These are phyloP conservation scores for Tachyglossus aculeatus DNA, from an alignment of 2,797 vertebrate species.

Conservation along the genomic window DNA sequence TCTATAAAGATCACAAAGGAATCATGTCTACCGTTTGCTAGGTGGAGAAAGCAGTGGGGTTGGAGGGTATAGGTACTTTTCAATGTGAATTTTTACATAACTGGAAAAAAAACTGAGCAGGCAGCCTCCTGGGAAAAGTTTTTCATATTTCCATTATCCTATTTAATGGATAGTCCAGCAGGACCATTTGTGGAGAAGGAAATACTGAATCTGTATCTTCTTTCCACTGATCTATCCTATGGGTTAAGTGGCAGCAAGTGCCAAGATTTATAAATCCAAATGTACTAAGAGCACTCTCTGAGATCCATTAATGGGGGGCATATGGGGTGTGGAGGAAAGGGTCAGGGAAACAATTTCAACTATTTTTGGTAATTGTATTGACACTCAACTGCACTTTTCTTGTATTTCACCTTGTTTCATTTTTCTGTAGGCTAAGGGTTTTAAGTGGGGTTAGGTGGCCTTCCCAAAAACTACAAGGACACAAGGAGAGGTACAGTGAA, in stretches of 20 bases:
- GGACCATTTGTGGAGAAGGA: conserved; percentile 37
- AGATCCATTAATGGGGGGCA: conserved; percentile 28
- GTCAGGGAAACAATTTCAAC: not conserved
- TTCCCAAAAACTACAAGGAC: not conserved
- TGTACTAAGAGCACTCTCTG: conserved; percentile 25
- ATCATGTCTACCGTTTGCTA: conserved; percentile 26
- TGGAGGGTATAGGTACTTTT: conserved; percentile 41
- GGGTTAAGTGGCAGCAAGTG: conserved; percentile 33
- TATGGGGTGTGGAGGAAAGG: not conserved
- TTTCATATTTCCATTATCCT: conserved; percentile 61
- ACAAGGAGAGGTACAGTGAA: not conserved
- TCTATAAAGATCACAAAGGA: not conserved
- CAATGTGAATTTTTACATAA: conserved; percentile 66
- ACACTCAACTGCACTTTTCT: not conserved
- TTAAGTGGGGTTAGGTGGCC: not conserved
- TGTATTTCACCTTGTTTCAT: not conserved
- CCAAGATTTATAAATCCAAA: conserved; percentile 36
- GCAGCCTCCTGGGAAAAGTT: conserved; percentile 25
- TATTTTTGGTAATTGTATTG: not conserved
- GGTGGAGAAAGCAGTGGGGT: conserved; percentile 24
- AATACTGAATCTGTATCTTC: conserved; percentile 33
- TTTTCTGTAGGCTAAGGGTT: conserved; percentile 3
- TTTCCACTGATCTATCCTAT: conserved; percentile 25
- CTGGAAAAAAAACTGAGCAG: conserved; percentile 26
- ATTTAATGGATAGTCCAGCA: conserved; percentile 35